Percentiles rank a stretch among this genome's conserved stretches.
phyloP scores from a whole-genome alignment of 2,113 vertebrate genomes.

The Riparia riparia region DNA sequence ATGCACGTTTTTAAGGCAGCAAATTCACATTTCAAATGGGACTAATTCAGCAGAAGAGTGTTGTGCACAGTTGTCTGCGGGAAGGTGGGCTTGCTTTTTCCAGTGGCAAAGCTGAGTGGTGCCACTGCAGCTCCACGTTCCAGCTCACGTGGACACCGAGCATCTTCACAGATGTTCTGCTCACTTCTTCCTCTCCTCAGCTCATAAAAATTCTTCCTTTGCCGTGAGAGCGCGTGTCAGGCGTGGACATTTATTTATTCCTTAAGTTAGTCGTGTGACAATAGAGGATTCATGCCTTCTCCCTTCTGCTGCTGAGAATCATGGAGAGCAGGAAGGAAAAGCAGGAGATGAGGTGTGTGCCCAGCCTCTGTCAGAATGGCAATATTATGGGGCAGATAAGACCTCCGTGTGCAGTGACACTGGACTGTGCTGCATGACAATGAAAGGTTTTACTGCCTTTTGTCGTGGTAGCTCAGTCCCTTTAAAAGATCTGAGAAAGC shows the following conservation, averaged over 20 bases:
- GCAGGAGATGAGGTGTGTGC: neutral
- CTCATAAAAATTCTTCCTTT: neutral
- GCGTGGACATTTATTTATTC: neutral
- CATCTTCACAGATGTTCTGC: neutral
- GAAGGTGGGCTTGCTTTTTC: neutral
- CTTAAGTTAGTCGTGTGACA: neutral
- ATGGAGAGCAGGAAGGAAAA: neutral
- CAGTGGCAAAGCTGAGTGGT: neutral
- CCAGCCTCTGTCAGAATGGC: neutral
- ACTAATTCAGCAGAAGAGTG: neutral
- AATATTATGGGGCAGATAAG: neutral
- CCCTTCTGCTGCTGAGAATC: neutral
- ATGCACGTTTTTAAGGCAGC: neutral
- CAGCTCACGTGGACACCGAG: neutral
- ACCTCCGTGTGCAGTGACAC: neutral
- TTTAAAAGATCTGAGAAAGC: neutral
- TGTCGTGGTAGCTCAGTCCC: neutral
- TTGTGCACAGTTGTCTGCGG: neutral
- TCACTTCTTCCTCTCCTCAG: neutral
- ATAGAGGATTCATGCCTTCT: neutral
- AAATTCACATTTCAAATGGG: neutral
- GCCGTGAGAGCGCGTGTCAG: rapidly evolving
- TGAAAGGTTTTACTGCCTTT: neutral
- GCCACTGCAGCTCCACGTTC: rapidly evolving
- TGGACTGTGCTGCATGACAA: neutral